A percentile compares a stretch with the other conserved stretches of the same genome.
Conservation (phyloP, 2,113 vertebrate species). For the Lonchura striata region DNA sequence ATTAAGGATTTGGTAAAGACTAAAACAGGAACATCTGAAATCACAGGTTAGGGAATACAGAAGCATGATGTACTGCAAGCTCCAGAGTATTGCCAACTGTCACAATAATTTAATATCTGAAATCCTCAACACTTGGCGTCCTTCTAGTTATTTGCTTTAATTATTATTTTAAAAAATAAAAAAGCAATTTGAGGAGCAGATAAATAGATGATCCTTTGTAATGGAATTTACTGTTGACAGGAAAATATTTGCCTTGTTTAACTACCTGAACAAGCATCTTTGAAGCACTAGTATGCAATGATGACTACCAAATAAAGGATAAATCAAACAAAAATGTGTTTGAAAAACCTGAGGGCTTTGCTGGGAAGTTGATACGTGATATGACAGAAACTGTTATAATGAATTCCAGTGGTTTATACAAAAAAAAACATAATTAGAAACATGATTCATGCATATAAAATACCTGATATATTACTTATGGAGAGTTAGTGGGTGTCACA, state of each 20-base stretch:
- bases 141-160: neutral
- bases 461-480: neutral
- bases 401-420: neutral
- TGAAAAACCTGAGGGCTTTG: neutral
- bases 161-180: neutral
- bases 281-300: neutral
- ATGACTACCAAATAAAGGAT: neutral
- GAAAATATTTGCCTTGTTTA: neutral
- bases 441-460: neutral
- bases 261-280: neutral
- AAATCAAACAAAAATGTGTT: neutral
- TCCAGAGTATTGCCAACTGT: neutral
- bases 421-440: neutral
- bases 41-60: conserved; percentile 20
- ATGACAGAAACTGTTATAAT: neutral
- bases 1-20: neutral
- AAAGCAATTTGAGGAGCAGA: neutral
- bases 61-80: neutral
- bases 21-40: conserved; percentile 19
- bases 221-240: neutral
- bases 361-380: neutral
- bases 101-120: neutral
- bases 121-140: neutral
- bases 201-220: neutral
- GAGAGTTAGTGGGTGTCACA: neutral